Evolutionary conservation across 2,888 invertebrate genomes (phyloP).

Genomic region (Emmelina monodactyla): DNA sequence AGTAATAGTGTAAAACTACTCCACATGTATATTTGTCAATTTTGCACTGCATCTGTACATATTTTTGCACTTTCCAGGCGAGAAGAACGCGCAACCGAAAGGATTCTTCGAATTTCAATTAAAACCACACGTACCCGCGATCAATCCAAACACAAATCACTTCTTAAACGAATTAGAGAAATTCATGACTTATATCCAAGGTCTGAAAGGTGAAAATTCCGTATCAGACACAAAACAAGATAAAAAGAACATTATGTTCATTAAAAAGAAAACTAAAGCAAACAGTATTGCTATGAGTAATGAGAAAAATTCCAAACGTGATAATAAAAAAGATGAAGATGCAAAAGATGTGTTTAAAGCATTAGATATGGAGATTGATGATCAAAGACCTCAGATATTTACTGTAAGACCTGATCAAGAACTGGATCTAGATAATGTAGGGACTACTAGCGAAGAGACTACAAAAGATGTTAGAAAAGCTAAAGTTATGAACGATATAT

Average conservation of each 20-base stretch:
- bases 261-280: not conserved
- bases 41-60: no score
- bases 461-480: no score
- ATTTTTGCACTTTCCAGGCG: conserved; percentile 33
- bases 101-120: conserved; percentile 28
- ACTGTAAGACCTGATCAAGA: not conserved
- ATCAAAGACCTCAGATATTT: not conserved
- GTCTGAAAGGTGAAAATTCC: not conserved
- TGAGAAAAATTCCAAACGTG: not conserved
- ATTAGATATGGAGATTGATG: not conserved
- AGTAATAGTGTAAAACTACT: no score
- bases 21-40: no score
- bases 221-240: not conserved
- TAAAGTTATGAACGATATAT: no score
- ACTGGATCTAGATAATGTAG: no score
- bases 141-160: conserved; percentile 5
- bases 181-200: not conserved
- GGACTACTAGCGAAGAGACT: not conserved
- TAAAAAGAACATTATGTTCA: not conserved
- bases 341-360: not conserved
- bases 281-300: no score
- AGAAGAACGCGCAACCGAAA: conserved; percentile 18
- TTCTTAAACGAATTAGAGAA: conserved; percentile 1
- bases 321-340: not conserved
- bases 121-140: conserved; percentile 12